These are phyloP conservation scores for Drosophila infuscata DNA, from an alignment of 2,888 invertebrate species.

Conservation along the genomic window DNA sequence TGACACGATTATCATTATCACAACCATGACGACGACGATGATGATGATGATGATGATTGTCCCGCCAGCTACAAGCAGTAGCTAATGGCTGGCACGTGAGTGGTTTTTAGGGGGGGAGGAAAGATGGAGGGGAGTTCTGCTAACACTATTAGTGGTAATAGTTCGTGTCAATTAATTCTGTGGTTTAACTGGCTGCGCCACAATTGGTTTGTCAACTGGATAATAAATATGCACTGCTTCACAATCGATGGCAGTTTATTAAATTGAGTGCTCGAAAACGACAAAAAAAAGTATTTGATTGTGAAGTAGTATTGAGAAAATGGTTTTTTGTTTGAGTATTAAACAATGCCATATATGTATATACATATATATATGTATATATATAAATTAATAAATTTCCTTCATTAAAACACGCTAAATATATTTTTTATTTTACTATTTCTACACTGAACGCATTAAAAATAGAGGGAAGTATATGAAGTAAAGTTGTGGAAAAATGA, in stretches of 20 bases:
- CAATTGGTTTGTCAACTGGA: slow-evolving; percentile 20
- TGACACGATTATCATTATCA: slow-evolving; percentile 47
- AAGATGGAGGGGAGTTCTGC: no score
- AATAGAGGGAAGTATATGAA: not conserved
- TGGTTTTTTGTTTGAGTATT: not conserved
- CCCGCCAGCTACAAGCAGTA: not conserved
- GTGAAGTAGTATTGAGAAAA: no score
- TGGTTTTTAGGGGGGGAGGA: not conserved
- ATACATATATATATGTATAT: not conserved
- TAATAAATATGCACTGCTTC: not conserved
- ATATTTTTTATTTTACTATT: no score
- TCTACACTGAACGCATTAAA: not conserved
- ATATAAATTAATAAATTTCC: not conserved
- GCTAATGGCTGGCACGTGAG: not conserved
- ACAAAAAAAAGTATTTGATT: not conserved
- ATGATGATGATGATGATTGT: not conserved
- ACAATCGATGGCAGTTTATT: slow-evolving; percentile 18
- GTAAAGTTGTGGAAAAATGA: not conserved
- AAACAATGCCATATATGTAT: not conserved
- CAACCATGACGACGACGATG: not conserved
- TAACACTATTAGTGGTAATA: slow-evolving; percentile 24
- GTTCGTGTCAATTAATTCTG: slow-evolving; percentile 39
- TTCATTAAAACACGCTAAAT: not conserved
- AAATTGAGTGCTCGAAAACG: not conserved
- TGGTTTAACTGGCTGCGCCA: slow-evolving; percentile 19